Conservation (phyloP, 2,888 invertebrate genomes). For the Salticus scenicus region DNA sequence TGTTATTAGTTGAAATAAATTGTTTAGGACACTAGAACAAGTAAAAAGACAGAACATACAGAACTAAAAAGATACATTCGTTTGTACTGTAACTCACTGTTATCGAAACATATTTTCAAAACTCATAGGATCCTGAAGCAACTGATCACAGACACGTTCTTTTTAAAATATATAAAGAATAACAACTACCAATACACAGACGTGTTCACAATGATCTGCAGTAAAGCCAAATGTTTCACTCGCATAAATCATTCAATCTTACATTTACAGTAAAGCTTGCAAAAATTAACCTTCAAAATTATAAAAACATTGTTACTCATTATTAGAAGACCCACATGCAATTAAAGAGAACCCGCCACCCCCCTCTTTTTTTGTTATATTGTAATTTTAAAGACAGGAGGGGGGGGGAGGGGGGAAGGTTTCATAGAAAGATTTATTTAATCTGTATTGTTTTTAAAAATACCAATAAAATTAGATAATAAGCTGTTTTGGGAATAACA, state of each 20-base stretch:
- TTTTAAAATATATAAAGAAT: conserved; percentile 11
- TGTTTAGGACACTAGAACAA: not conserved
- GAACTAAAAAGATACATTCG: not conserved
- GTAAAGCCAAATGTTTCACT: not conserved
- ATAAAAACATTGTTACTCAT: too few relatives aligned
- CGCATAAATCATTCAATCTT: too few relatives aligned
- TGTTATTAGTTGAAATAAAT: not conserved
- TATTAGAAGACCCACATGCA: too few relatives aligned
- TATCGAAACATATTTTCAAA: conserved; percentile 10
- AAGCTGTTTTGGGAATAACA: too few relatives aligned
- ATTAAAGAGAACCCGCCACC: too few relatives aligned
- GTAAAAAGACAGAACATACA: not conserved
- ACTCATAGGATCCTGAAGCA: conserved; percentile 2
- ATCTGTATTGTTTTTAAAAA: too few relatives aligned
- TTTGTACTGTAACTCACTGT: conserved; percentile 23
- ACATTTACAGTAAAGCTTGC: not conserved
- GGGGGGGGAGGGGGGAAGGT: too few relatives aligned
- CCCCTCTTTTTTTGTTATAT: too few relatives aligned
- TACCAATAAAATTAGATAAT: too few relatives aligned
- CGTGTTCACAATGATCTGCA: conserved; percentile 27
- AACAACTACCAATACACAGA: conserved; percentile 8
- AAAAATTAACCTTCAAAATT: not conserved
- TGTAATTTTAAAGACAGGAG: too few relatives aligned
- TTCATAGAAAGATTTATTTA: too few relatives aligned
- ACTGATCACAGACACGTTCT: conserved; percentile 36